Conservation (phyloP, 2,113 vertebrate species). For the Myrmecobius fasciatus region DNA sequence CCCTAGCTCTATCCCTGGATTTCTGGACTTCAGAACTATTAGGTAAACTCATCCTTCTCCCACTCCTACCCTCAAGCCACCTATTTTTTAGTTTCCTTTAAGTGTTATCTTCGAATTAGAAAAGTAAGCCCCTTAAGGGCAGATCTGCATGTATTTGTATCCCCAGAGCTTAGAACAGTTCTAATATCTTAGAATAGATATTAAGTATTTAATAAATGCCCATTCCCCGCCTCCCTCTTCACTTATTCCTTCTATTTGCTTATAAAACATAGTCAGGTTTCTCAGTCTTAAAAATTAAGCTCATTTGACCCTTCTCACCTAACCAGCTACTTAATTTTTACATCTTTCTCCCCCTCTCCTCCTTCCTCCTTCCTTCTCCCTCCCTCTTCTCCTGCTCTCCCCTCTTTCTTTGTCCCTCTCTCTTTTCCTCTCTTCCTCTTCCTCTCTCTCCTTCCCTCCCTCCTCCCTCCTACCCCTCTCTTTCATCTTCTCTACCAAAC, state of each 20-base stretch:
- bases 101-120: neutral
- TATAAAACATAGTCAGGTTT: neutral
- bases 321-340: neutral
- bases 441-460: too few relatives aligned
- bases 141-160: neutral
- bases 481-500: neutral
- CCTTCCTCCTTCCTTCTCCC: too few relatives aligned
- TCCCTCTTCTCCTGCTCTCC: too few relatives aligned
- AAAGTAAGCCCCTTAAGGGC: neutral
- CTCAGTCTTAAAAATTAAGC: neutral
- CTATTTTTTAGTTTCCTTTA: too few relatives aligned
- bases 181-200: neutral
- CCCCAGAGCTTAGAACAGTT: neutral
- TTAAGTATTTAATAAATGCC: neutral
- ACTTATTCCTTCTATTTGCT: neutral
- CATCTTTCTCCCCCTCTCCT: neutral
- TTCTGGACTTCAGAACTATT: neutral
- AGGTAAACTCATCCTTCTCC: too few relatives aligned
- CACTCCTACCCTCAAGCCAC: too few relatives aligned
- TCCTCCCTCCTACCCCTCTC: neutral
- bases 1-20: neutral
- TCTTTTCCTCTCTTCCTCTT: too few relatives aligned
- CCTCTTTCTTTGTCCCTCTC: too few relatives aligned
- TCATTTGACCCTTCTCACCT: neutral
- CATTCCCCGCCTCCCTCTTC: neutral